phyloP scores from a whole-genome alignment of 2,113 vertebrate genomes.

The Cephalopterus ornatus region DNA sequence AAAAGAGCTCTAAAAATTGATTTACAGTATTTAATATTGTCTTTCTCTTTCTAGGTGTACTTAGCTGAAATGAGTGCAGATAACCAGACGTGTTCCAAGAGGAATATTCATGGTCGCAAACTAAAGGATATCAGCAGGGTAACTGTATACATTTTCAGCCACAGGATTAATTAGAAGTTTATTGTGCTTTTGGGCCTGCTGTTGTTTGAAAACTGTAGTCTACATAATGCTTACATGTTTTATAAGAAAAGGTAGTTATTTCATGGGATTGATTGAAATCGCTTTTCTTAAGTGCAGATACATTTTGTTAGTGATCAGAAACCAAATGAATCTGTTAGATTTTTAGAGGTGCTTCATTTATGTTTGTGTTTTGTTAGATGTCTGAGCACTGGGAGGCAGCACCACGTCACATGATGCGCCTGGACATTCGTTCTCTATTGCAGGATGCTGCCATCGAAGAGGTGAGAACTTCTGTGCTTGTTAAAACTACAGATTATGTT shows the following conservation, averaged over 20 bases:
- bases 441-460: conserved; percentile 98
- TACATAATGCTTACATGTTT: neutral
- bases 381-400: conserved; percentile 92
- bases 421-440: conserved; percentile 94
- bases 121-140: conserved; percentile 95
- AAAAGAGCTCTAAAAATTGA: neutral
- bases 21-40: neutral
- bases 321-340: neutral
- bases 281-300: neutral
- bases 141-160: conserved; percentile 5
- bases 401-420: conserved; percentile 94
- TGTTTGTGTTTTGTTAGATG: conserved; percentile 79
- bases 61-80: conserved; percentile 95
- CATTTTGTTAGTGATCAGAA: neutral
- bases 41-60: conserved; percentile 83
- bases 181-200: neutral
- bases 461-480: conserved; percentile 68
- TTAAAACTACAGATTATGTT: neutral
- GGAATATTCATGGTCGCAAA: conserved; percentile 92
- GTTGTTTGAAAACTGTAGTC: neutral
- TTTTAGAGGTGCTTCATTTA: neutral
- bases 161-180: neutral
- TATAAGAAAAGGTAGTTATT: neutral
- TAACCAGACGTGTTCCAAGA: conserved; percentile 92
- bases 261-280: neutral